Base-by-base conservation (phyloP, 2,888 invertebrate species). In the Troides helena region DNA sequence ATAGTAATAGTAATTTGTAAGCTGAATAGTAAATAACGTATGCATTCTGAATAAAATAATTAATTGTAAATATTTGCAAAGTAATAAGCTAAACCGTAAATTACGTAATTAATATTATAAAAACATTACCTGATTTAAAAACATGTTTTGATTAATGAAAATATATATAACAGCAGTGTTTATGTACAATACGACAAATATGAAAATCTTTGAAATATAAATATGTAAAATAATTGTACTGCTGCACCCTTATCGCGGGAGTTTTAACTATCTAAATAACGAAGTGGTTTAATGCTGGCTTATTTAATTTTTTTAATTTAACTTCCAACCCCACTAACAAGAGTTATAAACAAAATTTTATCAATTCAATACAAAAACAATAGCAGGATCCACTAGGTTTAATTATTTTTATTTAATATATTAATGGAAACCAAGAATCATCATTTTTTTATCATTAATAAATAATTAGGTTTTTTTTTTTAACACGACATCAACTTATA, bases 341-440 rank as follows among this genome's bases (percentile, higher is more conserved):
- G 17, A 18, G 50, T 50, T 50, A 14, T 18, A 14, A 50, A 1
- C 18, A 17, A 30, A 30, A 30, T 30, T 30, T 18, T 17, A 50
- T 50, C 10, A 50, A 50, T 18, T 14, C 5, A 17, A 50, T 5
- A 50, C 5, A 64, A 65, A 30, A 64, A 23, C 43, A 36, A 58
- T 60, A 53, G 30, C 50, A 61, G 63, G 25, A 21, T 25, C n/a
- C 3, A 60, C 46, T 53, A 65, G 36, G 43, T 64, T 56, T 67
- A 63, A 67, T 70, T 76, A 73, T 71, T 70, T 74, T 70, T 25
- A 59, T 68, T 67, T 66, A 50, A 17, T 66, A 67, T 56, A 46
- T 46, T 63, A 65, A 62, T 30, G 23, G 43, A 18, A 70, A 70
- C 70, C 70, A 70, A 70, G 70, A 70, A 70, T 70, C 63, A 60